phyloP scores from a whole-genome alignment of 2,888 invertebrate species.

The Diploptera punctata region DNA sequence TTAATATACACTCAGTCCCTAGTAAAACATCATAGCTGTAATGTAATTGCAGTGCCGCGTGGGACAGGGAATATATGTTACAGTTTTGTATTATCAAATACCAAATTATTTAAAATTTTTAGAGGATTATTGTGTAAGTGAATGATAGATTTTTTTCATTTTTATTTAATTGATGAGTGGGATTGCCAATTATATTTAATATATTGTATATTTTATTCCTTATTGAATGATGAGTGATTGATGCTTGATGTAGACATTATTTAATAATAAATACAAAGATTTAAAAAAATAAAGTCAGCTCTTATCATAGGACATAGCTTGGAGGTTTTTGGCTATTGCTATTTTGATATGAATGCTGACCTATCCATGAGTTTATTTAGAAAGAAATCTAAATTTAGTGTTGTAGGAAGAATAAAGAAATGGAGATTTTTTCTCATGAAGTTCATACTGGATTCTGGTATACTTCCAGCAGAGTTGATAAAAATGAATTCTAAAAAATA shows the following conservation, averaged over 20 bases:
- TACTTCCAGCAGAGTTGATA: conserved; percentile 18
- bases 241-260: conserved; percentile 23
- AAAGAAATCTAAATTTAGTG: background rate
- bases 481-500: conserved; percentile 9
- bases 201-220: conserved; percentile 27
- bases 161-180: conserved; percentile 22
- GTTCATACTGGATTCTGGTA: background rate
- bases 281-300: background rate
- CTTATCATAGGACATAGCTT: conserved; percentile 34
- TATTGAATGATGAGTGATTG: conserved; percentile 11
- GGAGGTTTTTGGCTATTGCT: conserved; percentile 28
- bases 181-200: conserved; percentile 25
- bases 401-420: background rate
- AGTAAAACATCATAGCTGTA: background rate
- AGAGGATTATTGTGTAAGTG: conserved; percentile 1
- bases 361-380: background rate
- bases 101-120: conserved; percentile 32
- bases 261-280: conserved; percentile 3
- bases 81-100: conserved; percentile 35
- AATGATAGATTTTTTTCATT: background rate
- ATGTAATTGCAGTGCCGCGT: background rate
- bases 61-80: conserved; percentile 22
- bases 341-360: conserved; percentile 27
- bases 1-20: conserved; percentile 1
- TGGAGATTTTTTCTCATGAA: background rate